Base-by-base conservation (phyloP, 2,888 invertebrate species). In the Marronus borbonicus region DNA sequence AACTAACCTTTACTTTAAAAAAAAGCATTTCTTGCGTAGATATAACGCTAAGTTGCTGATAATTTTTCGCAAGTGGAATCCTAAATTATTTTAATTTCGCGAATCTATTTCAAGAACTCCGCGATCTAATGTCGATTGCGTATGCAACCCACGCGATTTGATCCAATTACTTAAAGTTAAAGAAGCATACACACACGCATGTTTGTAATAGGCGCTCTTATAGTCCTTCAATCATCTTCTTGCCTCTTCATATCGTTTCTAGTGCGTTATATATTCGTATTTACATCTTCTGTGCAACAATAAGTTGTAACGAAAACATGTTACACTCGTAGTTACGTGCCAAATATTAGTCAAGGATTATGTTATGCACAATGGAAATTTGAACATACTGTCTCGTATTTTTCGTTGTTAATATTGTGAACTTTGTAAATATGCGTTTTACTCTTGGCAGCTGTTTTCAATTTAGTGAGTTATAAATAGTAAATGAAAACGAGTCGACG, bases 51-150 rank as follows among this genome's bases (percentile, higher is more conserved):
- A 58, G 55, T 58, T 58, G 20, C 20, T 58, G 55, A 20, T 2
- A 58, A 10, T 58, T 58, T 58, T 20, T 58, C 55, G 12, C 7
- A 10, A 24, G 68, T 28, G 12, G 50, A 68, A 49, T 68, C 24
- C 49, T 24, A 66, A 66, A 20, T 49, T 49, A 44, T 24, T 24
- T 50, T 68, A 24, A 50, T 50, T 49, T 68, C 4, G 68, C 49
- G 12, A 68, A 50, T 50, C 68, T 68, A 68, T 68, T 68, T 68
- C 68, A 17, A 24, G 50, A 68, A 28, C 28, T 50, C 28, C 14
- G 14, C 50, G 14, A 66, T 66, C 65, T 44, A 44, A 39, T 39
- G 20, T 44, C 44, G 65, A 66, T 66, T 66, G 44, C 65, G 65
- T 66, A 66, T 7, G 12, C 65, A 17, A 17, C 65, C 44, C 39